phyloP scores from a whole-genome alignment of 2,113 vertebrate genomes.

The Pedionomus torquatus region DNA sequence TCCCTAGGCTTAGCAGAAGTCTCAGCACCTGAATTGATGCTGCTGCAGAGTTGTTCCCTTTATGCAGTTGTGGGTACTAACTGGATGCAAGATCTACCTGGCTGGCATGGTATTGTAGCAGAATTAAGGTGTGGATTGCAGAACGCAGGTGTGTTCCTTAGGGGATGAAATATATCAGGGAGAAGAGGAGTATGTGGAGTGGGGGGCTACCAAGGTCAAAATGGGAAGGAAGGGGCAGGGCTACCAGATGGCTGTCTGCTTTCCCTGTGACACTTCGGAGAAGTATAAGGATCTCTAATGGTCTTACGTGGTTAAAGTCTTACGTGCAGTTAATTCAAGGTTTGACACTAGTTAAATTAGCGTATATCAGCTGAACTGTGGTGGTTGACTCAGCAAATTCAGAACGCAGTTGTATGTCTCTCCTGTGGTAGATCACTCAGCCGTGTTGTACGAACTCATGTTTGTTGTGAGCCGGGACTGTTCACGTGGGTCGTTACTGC shows the following conservation, averaged over 20 bases:
- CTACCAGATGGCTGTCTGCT: background rate
- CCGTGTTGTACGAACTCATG: accelerated
- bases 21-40: background rate
- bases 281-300: background rate
- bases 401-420: background rate
- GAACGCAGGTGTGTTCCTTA: background rate
- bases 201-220: background rate
- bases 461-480: accelerated
- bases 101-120: accelerated
- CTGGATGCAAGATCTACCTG: background rate
- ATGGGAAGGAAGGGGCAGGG: background rate
- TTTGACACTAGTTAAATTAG: background rate
- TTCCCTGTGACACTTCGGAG: background rate
- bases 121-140: background rate
- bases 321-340: background rate
- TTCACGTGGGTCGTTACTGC: accelerated
- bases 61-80: background rate
- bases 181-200: accelerated
- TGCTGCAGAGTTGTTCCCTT: background rate
- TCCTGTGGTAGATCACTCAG: background rate
- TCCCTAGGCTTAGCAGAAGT: background rate
- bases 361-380: background rate
- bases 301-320: no score
- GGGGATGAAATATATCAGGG: accelerated
- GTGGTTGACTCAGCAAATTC: background rate